Conservation (phyloP, 2,797 vertebrate genomes). For the Anguilla pacifica region DNA sequence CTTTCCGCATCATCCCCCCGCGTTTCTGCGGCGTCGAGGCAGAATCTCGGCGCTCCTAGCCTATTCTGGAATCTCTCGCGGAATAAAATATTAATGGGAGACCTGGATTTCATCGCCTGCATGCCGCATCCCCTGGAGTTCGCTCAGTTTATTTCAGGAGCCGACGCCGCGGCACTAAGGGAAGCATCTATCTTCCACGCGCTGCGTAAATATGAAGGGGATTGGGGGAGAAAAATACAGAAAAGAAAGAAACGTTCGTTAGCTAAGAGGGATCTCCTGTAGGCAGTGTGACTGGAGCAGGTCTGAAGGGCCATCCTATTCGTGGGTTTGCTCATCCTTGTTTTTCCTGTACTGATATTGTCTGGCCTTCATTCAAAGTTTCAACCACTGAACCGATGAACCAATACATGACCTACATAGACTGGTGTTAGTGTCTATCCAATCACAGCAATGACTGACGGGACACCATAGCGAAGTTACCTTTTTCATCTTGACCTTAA, state of each 20-base stretch:
- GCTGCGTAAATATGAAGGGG: background rate
- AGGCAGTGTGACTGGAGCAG: background rate
- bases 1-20: slow-evolving; percentile 18
- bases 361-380: background rate
- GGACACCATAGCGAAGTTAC: background rate
- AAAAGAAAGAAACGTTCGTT: background rate
- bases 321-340: background rate
- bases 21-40: slow-evolving; percentile 29
- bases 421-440: background rate
- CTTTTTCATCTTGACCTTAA: background rate
- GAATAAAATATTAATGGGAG: slow-evolving; percentile 64
- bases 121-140: slow-evolving; percentile 34
- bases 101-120: slow-evolving; percentile 54
- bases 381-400: background rate
- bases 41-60: slow-evolving; percentile 39
- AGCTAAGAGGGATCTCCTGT: background rate
- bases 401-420: background rate
- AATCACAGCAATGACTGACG: background rate
- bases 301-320: background rate
- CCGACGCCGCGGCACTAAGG: background rate
- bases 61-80: slow-evolving; percentile 42
- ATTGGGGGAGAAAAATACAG: background rate
- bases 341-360: background rate
- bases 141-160: slow-evolving; percentile 38
- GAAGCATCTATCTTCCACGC: background rate